Conservation (phyloP, 2,888 invertebrate genomes). For the Mesochorus sp. region DNA sequence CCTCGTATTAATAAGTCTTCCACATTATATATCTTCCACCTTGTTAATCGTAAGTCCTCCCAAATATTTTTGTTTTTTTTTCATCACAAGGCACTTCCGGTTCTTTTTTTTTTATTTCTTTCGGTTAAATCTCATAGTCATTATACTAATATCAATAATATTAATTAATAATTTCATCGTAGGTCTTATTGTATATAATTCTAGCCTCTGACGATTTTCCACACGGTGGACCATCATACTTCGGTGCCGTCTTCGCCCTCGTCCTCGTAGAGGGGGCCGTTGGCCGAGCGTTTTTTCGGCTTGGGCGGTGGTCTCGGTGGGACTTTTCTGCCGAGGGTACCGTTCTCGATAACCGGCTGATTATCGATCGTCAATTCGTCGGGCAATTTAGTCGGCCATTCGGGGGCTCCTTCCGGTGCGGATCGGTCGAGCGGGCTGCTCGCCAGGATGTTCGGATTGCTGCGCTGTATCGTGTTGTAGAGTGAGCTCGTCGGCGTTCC, state of each 20-base stretch:
- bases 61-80: not conserved
- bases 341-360: constrained; percentile 81
- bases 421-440: constrained; percentile 76
- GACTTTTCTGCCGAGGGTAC: constrained; percentile 86
- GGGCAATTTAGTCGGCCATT: constrained; percentile 82
- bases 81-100: constrained; percentile 78
- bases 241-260: constrained; percentile 95
- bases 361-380: constrained; percentile 85
- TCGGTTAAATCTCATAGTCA: constrained; percentile 70
- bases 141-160: too few relatives aligned
- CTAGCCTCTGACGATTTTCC: constrained; percentile 80
- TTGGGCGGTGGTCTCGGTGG: constrained; percentile 93
- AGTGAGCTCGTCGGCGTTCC: constrained; percentile 83
- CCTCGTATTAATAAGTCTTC: not conserved
- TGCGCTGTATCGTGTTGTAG: constrained; percentile 73
- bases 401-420: constrained; percentile 82
- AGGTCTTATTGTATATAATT: too few relatives aligned
- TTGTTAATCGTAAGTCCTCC: not conserved
- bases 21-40: not conserved
- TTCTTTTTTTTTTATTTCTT: constrained; percentile 65
- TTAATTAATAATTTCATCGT: too few relatives aligned
- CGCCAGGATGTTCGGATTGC: constrained; percentile 72
- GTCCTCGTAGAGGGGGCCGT: constrained; percentile 92
- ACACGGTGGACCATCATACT: constrained; percentile 85
- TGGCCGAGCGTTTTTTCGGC: constrained; percentile 88